Base-by-base conservation (phyloP, 2,797 vertebrate genomes). In the Strix occidentalis region DNA sequence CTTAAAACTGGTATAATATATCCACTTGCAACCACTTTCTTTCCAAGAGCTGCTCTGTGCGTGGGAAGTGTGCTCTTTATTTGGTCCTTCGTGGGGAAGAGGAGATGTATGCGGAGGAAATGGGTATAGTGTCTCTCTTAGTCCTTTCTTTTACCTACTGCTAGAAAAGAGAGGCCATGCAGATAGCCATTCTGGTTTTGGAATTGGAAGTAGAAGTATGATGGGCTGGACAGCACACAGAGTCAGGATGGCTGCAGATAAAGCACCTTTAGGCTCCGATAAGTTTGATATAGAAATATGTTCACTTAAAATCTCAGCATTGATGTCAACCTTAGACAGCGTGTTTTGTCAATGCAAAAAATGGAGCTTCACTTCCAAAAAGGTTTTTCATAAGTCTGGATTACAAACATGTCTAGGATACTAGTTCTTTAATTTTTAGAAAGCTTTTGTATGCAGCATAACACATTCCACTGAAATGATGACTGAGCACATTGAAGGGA, bases 391-490 rank as follows among this genome's bases (percentile, higher is more conserved):
- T 25, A 6, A 48, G 2, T 13, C 39, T 75, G 57, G 24, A 19
- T 87, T 43, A 26, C 31, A 63, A 43, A 26, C 3, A 0, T 7
- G 12, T 4, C 17, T 20, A 17, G 26, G 29, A 19, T 10, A 3
- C 13, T 19, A 10, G 11, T 29, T 65, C 25, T 16, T 46, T 41
- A 19, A 6, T 13, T 33, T 26, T n/a, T 2, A 26, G 56, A 7
- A 58, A 7, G 56, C 15, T 13, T 61, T 18, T 48, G 60, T 71
- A 65, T 77, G 64, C 81, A 51, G 24, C 0, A 0, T 21, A 28
- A 3, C 0, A 0, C 33, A 7, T 9, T 57, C 43, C 29, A 1
- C 6, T 35, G 45, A 17, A 26, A 1, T 7, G 37, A 11, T 6
- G 43, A 45, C 82, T 61, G 54, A 78, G 43, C 41, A 29, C 21